Percentiles rank a stretch among this genome's conserved stretches.
These are phyloP conservation scores for Drosophila kikkawai DNA, from an alignment of 1,140 invertebrate species.

Conservation along the genomic window DNA sequence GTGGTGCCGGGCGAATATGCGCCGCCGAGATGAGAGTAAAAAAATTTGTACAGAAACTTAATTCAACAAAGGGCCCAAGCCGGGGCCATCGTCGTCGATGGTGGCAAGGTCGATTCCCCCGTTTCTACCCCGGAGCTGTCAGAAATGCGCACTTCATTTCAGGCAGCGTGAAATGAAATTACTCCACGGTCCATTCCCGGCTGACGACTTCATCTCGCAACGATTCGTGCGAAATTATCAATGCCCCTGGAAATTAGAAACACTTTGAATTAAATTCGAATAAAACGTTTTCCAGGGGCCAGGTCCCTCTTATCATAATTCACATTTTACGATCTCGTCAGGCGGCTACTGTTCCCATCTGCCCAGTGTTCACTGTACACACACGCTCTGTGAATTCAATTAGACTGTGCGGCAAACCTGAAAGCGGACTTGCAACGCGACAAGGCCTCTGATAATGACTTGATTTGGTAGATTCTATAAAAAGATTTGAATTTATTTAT, in stretches of 20 bases:
- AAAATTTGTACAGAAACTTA: slow-evolving; percentile 74
- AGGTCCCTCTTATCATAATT: slow-evolving; percentile 7
- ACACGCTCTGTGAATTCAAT: slow-evolving; percentile 70
- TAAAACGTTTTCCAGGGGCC: slow-evolving; percentile 65
- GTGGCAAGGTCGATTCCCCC: slow-evolving; percentile 58
- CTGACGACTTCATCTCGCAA: slow-evolving; percentile 71
- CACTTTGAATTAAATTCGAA: slow-evolving; percentile 81
- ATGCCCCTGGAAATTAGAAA: slow-evolving; percentile 72
- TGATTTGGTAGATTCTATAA: background rate
- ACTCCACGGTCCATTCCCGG: slow-evolving; percentile 72
- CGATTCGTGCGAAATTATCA: slow-evolving; percentile 53
- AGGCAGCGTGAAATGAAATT: slow-evolving; percentile 80
- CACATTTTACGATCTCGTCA: slow-evolving; percentile 19
- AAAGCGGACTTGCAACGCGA: slow-evolving; percentile 22
- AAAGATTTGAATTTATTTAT: no score
- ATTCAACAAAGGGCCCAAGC: slow-evolving; percentile 60
- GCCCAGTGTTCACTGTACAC: slow-evolving; percentile 27
- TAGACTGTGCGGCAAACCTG: slow-evolving; percentile 64
- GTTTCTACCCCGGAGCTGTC: slow-evolving; percentile 16
- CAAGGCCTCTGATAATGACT: slow-evolving; percentile 1
- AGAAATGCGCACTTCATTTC: slow-evolving; percentile 70
- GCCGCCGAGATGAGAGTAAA: slow-evolving; percentile 58
- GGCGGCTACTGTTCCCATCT: slow-evolving; percentile 47
- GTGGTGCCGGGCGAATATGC: slow-evolving; percentile 56
- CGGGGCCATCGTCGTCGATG: slow-evolving; percentile 26